Evolutionary conservation across 2,888 invertebrate genomes (phyloP).

Genomic region (Spodoptera exigua): DNA sequence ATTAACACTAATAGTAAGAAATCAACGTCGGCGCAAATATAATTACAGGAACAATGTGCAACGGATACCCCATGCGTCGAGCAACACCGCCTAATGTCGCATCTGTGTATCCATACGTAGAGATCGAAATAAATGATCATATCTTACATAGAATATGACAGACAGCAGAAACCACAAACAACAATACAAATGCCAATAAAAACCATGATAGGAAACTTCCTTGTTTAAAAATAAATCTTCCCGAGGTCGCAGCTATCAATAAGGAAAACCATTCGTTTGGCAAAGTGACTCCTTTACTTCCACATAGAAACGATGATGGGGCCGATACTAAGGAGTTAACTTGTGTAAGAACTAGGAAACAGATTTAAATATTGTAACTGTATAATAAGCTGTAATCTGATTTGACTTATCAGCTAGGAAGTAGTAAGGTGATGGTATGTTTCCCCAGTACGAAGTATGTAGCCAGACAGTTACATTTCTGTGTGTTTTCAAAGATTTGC

Average conservation of each 20-base stretch:
- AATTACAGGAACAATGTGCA: too few relatives aligned
- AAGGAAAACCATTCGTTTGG: constrained; percentile 16
- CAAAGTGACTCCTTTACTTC: background rate
- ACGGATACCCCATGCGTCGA: too few relatives aligned
- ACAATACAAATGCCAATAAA: background rate
- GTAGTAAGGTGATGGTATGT: background rate
- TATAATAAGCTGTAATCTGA: background rate
- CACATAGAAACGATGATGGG: background rate
- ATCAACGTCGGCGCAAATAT: too few relatives aligned
- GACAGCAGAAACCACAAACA: background rate
- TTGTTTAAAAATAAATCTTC: constrained; percentile 5
- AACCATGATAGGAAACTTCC: constrained; percentile 7
- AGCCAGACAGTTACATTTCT: too few relatives aligned
- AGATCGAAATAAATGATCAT: too few relatives aligned
- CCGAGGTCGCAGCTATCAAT: constrained; percentile 19
- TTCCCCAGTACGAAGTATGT: background rate
- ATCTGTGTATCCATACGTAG: too few relatives aligned
- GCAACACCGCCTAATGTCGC: too few relatives aligned
- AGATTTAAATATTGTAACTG: background rate
- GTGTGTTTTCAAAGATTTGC: too few relatives aligned
- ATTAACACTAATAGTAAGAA: too few relatives aligned
- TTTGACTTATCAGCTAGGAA: constrained; percentile 4
- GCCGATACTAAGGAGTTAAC: constrained; percentile 11
- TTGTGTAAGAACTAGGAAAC: background rate
- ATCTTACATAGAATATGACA: too few relatives aligned